Evolutionary conservation across 2,888 invertebrate genomes (phyloP).

Genomic region (Pammene fasciana): DNA sequence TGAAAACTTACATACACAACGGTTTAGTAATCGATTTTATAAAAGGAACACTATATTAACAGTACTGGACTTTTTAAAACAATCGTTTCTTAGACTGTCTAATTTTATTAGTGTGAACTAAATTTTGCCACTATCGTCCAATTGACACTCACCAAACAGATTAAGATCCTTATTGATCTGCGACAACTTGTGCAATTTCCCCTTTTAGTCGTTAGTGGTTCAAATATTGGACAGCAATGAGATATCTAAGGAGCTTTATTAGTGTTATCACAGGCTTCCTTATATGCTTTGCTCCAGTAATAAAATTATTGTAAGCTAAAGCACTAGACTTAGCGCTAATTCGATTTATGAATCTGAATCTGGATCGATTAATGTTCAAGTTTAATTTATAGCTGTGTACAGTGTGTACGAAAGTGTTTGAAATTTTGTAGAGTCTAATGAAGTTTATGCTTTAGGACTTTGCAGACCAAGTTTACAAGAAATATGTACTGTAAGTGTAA

Average conservation of each 20-base stretch:
- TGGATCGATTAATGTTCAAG: constrained; percentile 50
- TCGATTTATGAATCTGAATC: constrained; percentile 55
- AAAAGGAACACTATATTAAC: too few relatives aligned
- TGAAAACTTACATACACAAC: too few relatives aligned
- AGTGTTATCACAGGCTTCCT: constrained; percentile 56
- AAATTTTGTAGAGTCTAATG: constrained; percentile 41
- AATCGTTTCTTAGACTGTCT: not conserved
- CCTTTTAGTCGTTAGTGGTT: constrained; percentile 30
- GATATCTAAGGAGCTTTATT: constrained; percentile 45
- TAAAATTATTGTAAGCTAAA: constrained; percentile 49
- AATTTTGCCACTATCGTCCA: constrained; percentile 6
- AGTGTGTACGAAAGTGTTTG: constrained; percentile 42
- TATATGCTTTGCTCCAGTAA: constrained; percentile 49
- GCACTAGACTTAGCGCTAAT: constrained; percentile 48
- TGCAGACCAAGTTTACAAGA: too few relatives aligned
- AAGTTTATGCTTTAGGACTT: too few relatives aligned
- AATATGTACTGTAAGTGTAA: too few relatives aligned
- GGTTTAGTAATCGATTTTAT: not conserved
- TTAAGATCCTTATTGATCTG: constrained; percentile 23
- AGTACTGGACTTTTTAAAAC: too few relatives aligned
- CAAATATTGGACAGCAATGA: constrained; percentile 20
- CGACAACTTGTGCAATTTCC: constrained; percentile 35
- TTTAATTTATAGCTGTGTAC: constrained; percentile 45
- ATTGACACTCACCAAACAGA: constrained; percentile 20
- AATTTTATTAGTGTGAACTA: constrained; percentile 5